These are phyloP conservation scores for Microctenopoma steveboyesi DNA, from an alignment of 2,797 vertebrate species.

Conservation along the genomic window DNA sequence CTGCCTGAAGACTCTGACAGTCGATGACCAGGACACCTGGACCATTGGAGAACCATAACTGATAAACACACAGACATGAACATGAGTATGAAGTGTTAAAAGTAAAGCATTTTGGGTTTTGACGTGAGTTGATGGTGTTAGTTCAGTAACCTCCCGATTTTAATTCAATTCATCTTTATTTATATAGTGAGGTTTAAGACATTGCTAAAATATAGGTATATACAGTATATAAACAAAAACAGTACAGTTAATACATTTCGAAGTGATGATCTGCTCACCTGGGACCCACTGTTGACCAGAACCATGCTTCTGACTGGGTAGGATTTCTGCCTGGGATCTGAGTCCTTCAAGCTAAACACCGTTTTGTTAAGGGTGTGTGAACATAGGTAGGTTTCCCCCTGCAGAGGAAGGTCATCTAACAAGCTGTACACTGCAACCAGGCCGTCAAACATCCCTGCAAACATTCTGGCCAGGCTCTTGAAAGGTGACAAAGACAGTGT, in stretches of 20 bases:
- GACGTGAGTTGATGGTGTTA: background rate
- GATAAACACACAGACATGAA: background rate
- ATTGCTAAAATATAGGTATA: too few species aligned
- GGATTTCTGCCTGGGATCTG: slow-evolving; percentile 90
- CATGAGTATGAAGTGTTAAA: background rate
- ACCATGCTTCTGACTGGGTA: slow-evolving; percentile 90
- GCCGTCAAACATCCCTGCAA: slow-evolving; percentile 92
- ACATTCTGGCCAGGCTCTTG: slow-evolving; percentile 87
- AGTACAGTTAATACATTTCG: background rate
- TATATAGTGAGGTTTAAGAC: too few species aligned
- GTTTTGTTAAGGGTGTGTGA: slow-evolving; percentile 92
- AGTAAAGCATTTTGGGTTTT: too few species aligned
- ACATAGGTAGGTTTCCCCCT: slow-evolving; percentile 90
- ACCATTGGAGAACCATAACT: slow-evolving; percentile 95
- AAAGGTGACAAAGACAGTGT: background rate
- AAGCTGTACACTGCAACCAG: slow-evolving; percentile 87
- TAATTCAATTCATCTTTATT: too few species aligned
- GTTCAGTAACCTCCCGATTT: background rate
- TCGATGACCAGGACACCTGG: slow-evolving; percentile 90
- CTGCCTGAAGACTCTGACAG: slow-evolving; percentile 82
- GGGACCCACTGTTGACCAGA: slow-evolving; percentile 84
- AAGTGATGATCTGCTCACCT: slow-evolving; percentile 65
- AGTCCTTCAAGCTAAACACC: slow-evolving; percentile 86
- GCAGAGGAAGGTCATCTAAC: slow-evolving; percentile 84
- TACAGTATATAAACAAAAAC: too few species aligned